Base-by-base conservation (phyloP, 2,888 invertebrate genomes). In the Plebejus argus region DNA sequence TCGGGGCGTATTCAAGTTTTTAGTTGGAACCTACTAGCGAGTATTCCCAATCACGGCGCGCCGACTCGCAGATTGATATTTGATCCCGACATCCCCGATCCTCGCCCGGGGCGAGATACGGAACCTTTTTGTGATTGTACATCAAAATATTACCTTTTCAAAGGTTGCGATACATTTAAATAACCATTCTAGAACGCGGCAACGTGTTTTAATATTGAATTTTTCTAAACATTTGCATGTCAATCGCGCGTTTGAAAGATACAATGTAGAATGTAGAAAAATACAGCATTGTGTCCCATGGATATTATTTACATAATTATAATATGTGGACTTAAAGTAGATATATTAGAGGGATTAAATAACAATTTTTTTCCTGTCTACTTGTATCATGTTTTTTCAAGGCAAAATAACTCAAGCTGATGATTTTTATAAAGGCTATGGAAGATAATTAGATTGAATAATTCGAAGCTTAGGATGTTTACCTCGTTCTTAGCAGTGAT, bases 21-120 rank as follows among this genome's bases (percentile, higher is more conserved):
- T 79, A 81, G 82, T 80, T 80, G 79, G 78, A 81, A 77, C 71
- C 71, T 80, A 79, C 81, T 82, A 81, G 81, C 81, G 81, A 82
- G 82, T 81, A 83, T 82, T 81, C 82, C 81, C 83, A 81, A 85
- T 84, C 83, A 82, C 82, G 87, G 83, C 84, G 86, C 85, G 86
- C 85, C 84, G 85, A 83, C 83, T 79, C 86, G 85, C 84, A 90
- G 91, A 92, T 93, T 93, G 93, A 92, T 92, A 92, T 93, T 92
- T 92, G 92, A 93, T 93, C 92, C 85, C 84, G 82, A 84, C 85
- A 85, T 87, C 86, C 49, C 82, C 78, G 80, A 79, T 78, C 78
- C 79, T 80, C 81, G 81, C 79, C 82, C 77, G 79, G 78, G 85
- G 82, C 84, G 85, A 85, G 85, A 86, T 86, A 85, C 86, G 76